Evolutionary conservation across 2,888 invertebrate species (phyloP).

Genomic region (Phorcus lineatus): DNA sequence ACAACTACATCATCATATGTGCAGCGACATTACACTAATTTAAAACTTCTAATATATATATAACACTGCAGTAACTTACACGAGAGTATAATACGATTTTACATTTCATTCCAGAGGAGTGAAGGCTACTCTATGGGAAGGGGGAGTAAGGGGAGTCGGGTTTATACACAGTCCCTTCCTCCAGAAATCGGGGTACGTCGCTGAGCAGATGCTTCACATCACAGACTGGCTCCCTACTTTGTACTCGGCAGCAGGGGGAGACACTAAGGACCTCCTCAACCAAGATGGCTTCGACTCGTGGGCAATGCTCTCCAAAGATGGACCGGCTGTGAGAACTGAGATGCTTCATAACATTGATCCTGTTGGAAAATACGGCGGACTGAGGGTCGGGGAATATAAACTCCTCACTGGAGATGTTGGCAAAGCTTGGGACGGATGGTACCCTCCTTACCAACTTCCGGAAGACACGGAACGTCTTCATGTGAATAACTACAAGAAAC

Average conservation of each 20-base stretch:
- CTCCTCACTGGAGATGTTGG: conserved; percentile 62
- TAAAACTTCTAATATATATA: too few relatives aligned
- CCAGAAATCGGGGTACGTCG: conserved; percentile 80
- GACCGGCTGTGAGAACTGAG: conserved; percentile 80
- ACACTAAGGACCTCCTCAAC: conserved; percentile 44
- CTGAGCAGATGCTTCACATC: conserved; percentile 86
- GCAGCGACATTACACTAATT: too few relatives aligned
- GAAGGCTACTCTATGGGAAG: conserved; percentile 80
- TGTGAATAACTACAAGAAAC: conserved; percentile 26
- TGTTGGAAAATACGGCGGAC: conserved; percentile 46
- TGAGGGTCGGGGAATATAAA: conserved; percentile 71
- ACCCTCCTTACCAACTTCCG: conserved; percentile 58
- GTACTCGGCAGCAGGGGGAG: conserved; percentile 79
- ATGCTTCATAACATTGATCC: conserved; percentile 77
- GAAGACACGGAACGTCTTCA: conserved; percentile 35
- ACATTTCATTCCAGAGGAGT: conserved; percentile 68
- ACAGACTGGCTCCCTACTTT: conserved; percentile 94
- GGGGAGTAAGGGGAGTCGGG: conserved; percentile 87
- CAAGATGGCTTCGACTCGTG: conserved; percentile 87
- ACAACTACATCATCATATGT: too few relatives aligned
- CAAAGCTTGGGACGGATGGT: conserved; percentile 62
- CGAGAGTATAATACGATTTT: too few relatives aligned
- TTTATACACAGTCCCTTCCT: conserved; percentile 86
- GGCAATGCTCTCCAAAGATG: conserved; percentile 81
- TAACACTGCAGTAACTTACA: too few relatives aligned